Evolutionary conservation across 35 echinoderm and acorn worm species (phyloP).

Genomic region (Diadema setosum): DNA sequence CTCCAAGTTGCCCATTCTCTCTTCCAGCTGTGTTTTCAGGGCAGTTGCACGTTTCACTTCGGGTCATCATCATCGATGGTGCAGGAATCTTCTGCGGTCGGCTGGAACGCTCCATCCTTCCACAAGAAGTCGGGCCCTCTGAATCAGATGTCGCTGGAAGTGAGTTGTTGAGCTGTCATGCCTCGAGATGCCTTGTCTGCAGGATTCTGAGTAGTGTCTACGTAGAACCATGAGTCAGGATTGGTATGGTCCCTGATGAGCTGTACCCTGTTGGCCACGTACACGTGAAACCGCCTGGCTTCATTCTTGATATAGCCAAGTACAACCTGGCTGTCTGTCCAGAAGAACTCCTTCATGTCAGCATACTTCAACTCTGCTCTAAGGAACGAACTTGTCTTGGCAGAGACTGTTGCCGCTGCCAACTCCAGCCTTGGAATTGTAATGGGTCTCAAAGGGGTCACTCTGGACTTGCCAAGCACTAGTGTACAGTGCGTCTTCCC

Average conservation of each 20-base stretch:
- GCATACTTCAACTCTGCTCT: background rate
- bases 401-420: constrained; percentile 20
- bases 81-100: too few species aligned
- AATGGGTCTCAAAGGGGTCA: constrained; percentile 32
- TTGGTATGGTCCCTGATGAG: constrained; percentile 12
- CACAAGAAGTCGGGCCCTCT: constrained; percentile 66
- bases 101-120: background rate
- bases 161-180: constrained; percentile 22
- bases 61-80: background rate
- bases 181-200: constrained; percentile 54
- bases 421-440: constrained; percentile 68
- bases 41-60: background rate
- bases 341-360: background rate
- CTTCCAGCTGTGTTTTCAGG: background rate
- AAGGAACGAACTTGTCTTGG: constrained; percentile 2
- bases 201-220: constrained; percentile 39
- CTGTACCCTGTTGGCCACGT: constrained; percentile 65
- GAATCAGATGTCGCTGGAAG: constrained; percentile 59
- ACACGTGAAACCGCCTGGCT: constrained; percentile 39
- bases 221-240: constrained; percentile 47
- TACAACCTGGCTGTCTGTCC: constrained; percentile 41
- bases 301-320: constrained; percentile 58
- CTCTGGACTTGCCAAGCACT: constrained; percentile 32
- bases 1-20: background rate
- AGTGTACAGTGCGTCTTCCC: background rate